Base-by-base conservation (phyloP, 2,888 invertebrate species). In the Blera fallax region DNA sequence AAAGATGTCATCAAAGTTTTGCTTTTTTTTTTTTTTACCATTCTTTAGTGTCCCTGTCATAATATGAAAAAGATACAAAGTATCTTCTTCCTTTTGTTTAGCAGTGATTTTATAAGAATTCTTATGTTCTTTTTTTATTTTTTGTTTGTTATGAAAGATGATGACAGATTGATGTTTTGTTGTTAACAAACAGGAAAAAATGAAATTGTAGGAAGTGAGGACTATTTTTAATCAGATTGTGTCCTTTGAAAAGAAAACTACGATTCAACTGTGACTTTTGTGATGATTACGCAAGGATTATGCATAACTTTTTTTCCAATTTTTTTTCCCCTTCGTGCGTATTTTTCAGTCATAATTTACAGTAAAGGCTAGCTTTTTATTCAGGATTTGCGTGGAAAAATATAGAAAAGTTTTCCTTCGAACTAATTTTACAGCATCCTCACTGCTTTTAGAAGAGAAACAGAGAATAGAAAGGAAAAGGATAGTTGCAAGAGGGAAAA, bases 131-230 rank as follows among this genome's bases (percentile, higher is more conserved):
- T 11, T 40, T 52, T 54, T 16, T 43, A 34, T 37, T 48, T 11
- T 29, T n/a, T n/a, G n/a, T 40, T 50, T 70, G 43, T 37, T 73
- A 62, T 78, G 73, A 73, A 67, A 77, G 67, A 78, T 78, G 72
- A 60, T 73, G 83, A 78, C 73, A 64, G 78, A 83, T 83, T 78
- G 78, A 78, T 78, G 43, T 72, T 77, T 72, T 77, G 52, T 74
- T 72, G 32, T 3, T 21, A 48, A 6, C n/a, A 62, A 45, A 3
- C 6, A 45, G 5, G 29, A 27, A 16, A 24, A 40, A 18, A 54
- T n/a, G n/a, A n/a, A n/a, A n/a, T n/a, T n/a, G n/a, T n/a, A n/a
- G n/a, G n/a, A 29, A 21, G 21, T 0, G 11, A 29, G 11, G 14
- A 48, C 16, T n/a, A 21, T 48, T 65, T 56, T 64, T 56, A 56